Base-by-base conservation (phyloP, 2,113 vertebrate species). In the Nanorana parkeri region DNA sequence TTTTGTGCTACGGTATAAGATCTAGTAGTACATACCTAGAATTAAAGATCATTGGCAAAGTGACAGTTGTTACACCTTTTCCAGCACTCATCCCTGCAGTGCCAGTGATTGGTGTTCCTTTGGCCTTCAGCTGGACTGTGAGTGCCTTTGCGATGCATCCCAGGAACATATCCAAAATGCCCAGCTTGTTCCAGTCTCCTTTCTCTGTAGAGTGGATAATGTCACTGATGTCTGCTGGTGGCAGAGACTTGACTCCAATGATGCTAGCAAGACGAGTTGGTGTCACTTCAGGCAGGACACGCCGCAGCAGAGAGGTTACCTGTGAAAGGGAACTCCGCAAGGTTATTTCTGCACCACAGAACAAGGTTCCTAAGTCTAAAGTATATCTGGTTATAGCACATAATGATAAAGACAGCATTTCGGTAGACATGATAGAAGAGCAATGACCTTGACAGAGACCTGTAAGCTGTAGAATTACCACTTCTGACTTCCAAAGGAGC, bases 201-300 rank as follows among this genome's bases (percentile, higher is more conserved):
- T 99, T 99, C 90, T 99, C 98, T 1, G 98, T 99, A 69, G 98
- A 99, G 88, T 99, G 98, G 85, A 99, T 99, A 83, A 99, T 99
- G 86, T 99, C 98, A 78, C 97, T 99, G 89, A 99, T 99, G 90
- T 99, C 97, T 11, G 98, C 98, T 8, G 98, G 97, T 0, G 98
- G 97, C 23, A 99, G 94, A 63, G 96, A 94, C 88, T 99, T 99
- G 71, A 99, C 98, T 0, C 98, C 98, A 41, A 98, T 99, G 85
- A 99, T 96, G 86, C 97, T 99, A 83, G 98, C 98, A 60, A 99
- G 93, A 61, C 98, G 96, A 86, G 87, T 96, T 1, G 98, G 98
- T 0, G 96, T 97, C 47, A 99, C 98, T 88, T 99, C 98, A 0
- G 98, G 98, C 76, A 99, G 93, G 85, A 99, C 98, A 7, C 98